These are phyloP conservation scores for Lucinisca nassula DNA, from an alignment of 2,888 invertebrate genomes.

Conservation along the genomic window DNA sequence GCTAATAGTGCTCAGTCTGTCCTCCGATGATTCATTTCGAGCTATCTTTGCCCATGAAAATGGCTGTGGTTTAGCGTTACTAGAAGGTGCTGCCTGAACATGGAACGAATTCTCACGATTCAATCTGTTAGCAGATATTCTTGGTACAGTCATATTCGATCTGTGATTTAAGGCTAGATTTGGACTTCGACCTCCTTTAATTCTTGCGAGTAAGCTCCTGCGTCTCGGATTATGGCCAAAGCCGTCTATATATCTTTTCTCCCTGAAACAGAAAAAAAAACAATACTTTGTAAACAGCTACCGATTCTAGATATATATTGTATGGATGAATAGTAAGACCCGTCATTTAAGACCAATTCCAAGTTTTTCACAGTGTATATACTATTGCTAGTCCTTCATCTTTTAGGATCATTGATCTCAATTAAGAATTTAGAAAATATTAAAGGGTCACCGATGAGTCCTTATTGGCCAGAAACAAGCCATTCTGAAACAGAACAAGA, in stretches of 20 bases:
- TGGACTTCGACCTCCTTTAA: constrained; percentile 49
- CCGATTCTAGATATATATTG: no score
- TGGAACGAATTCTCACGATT: constrained; percentile 76
- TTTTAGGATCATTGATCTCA: no score
- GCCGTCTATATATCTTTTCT: constrained; percentile 66
- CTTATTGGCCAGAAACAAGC: no score
- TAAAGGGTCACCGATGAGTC: no score
- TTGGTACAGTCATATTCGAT: constrained; percentile 41
- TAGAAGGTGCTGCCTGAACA: constrained; percentile 53
- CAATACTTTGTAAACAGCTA: no score
- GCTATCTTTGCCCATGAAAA: constrained; percentile 74
- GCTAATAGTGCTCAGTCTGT: constrained; percentile 70
- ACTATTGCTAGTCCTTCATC: no score
- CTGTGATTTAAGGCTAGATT: constrained; percentile 5
- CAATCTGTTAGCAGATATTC: constrained; percentile 41
- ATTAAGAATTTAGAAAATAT: no score
- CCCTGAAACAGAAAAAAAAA: no score
- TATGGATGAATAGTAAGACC: no score
- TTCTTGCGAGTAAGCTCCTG: constrained; percentile 47
- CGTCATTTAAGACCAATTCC: no score
- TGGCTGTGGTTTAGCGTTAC: constrained; percentile 44
- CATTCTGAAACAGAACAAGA: no score
- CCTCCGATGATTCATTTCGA: constrained; percentile 64
- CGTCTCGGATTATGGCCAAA: constrained; percentile 28
- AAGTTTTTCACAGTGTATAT: no score